A percentile compares a stretch with the other conserved stretches of the same genome.
Conservation (phyloP, 2,113 vertebrate species). For the Synchiropus splendidus region DNA sequence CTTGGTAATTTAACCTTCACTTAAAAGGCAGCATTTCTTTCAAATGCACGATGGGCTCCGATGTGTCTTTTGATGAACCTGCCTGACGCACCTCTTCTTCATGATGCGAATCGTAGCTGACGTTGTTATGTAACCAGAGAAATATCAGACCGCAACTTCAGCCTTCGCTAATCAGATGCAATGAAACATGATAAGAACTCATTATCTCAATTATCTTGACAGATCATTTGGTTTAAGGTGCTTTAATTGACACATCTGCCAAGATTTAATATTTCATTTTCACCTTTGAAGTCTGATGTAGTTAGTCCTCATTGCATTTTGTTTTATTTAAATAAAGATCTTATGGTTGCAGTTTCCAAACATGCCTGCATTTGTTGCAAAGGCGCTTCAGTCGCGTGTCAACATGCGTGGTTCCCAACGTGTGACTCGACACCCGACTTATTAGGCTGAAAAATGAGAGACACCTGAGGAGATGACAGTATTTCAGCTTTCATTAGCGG, state of each 20-base stretch:
- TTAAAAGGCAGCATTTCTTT: constrained; percentile 1
- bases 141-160: not conserved
- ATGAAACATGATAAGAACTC: constrained; percentile 3
- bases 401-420: no score
- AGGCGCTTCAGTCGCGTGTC: no score
- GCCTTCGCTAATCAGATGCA: constrained; percentile 8
- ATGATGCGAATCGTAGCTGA: not conserved
- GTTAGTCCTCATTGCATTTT: constrained; percentile 11
- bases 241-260: constrained; percentile 19
- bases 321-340: no score
- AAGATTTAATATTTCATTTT: constrained; percentile 31
- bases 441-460: constrained; percentile 53
- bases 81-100: constrained; percentile 1
- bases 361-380: no score
- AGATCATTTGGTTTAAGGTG: constrained; percentile 14
- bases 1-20: no score
- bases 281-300: constrained; percentile 32
- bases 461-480: constrained; percentile 51
- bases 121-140: not conserved
- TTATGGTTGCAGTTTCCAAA: no score
- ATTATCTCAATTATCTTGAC: constrained; percentile 14
- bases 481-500: constrained; percentile 56
- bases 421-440: constrained; percentile 13
- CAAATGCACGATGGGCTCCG: constrained; percentile 6
- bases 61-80: constrained; percentile 10